phyloP scores from a whole-genome alignment of 2,797 vertebrate species.

The Anabacerthia variegaticeps region DNA sequence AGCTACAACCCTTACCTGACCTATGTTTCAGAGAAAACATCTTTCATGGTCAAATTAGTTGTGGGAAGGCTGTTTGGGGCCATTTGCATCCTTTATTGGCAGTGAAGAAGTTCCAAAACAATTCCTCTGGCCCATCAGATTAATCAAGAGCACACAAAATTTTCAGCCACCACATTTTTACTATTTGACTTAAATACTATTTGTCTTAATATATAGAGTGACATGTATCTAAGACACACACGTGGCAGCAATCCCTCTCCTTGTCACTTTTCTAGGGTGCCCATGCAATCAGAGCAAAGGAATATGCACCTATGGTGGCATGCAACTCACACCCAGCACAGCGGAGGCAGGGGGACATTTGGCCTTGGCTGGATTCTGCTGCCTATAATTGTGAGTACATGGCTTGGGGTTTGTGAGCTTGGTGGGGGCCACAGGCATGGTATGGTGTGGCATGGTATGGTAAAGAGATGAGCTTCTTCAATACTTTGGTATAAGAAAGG shows the following conservation, averaged over 20 bases:
- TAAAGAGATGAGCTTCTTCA: neutral
- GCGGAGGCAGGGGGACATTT: neutral
- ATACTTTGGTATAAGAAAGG: neutral
- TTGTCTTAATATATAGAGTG: neutral
- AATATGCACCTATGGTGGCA: neutral
- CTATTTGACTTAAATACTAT: neutral
- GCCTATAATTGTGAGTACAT: rapidly evolving
- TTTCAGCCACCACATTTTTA: neutral
- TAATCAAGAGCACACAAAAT: neutral
- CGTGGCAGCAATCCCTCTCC: neutral
- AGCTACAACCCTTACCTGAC: neutral
- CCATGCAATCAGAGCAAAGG: neutral
- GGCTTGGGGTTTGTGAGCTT: neutral
- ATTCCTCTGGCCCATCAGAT: neutral
- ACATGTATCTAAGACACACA: neutral
- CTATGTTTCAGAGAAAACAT: neutral
- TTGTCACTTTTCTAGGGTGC: neutral
- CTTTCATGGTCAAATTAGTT: neutral
- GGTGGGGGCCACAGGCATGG: neutral
- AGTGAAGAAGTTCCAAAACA: neutral
- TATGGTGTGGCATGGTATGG: neutral
- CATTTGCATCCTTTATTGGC: neutral
- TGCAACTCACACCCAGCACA: rapidly evolving
- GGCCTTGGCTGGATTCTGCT: neutral
- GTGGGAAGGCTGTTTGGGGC: neutral